Evolutionary conservation across 1,140 invertebrate genomes (phyloP), one percentile per base, ranked within the genome.

Genomic region (Popillia japonica): DNA sequence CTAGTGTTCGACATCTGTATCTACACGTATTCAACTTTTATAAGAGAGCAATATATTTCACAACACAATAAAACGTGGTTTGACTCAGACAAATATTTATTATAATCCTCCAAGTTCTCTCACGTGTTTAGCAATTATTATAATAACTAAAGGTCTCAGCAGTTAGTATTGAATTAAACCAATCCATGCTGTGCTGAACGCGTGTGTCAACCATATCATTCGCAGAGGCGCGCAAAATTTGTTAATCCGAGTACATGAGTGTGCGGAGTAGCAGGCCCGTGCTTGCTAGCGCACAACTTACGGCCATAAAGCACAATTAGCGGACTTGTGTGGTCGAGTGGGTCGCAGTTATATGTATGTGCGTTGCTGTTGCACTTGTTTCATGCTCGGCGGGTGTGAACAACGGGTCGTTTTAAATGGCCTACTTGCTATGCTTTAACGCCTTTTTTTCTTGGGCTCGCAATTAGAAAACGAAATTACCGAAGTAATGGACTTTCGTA

Each of bases 311-410:
- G 61, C 61, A 68, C 61, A 68, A 68, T 68, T 68, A 68, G 61
- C 61, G 61, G 22, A 68, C 61, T 27, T 68, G 61, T 68, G 61
- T 68, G 61, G 61, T 68, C 61, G 61, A 68, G 61, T 68, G 61
- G 61, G 61, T 22, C 22, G 61, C 61, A 22, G 6, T 23, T 68
- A 68, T 17, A 27, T 34, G 61, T 68, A 34, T 34, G 27, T 34
- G 27, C 27, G 27, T 34, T 34, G 27, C 27, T 34, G 61, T 68
- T 68, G 61, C 61, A 68, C 61, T 68, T 68, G 61, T 68, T 68
- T 34, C 22, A 34, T 34, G 61, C 61, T 23, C 61, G 22, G 61
- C 61, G 61, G 61, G 61, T 68, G 61, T 68, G 61, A 68, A 68
- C 61, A 68, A 68, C 61, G 61, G 22, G 14, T 17, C 14, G 48